Base-by-base conservation (phyloP, 2,113 vertebrate genomes). In the Tragelaphus strepsiceros region DNA sequence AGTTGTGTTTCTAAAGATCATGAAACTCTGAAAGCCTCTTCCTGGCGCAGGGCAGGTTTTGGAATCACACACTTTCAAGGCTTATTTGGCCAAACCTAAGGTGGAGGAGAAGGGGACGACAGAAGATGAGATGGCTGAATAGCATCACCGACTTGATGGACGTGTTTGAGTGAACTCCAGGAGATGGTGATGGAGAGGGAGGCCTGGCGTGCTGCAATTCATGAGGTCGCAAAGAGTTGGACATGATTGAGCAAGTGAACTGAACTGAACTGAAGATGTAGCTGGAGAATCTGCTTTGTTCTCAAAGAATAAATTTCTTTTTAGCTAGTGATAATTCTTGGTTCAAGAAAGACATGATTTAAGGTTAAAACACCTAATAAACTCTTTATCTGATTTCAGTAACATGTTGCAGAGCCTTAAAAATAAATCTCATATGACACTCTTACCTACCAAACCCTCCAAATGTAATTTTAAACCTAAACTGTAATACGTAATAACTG, bases 401-500 rank as follows among this genome's bases (percentile, higher is more conserved):
- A 94, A 86, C 17, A 43, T 59, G 32, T 49, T 95, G 15, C 30
- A 95, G 22, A 95, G 11, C 14, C 91, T 97, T 97, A 96, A 96
- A 95, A 97, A 77, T 88, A 84, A 86, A 95, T 92, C 51, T 81
- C 35, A 43, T 92, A 53, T 22, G 39, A 89, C 13, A 93, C 21
- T 81, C 54, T 93, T 24, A 30, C 43, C 14, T 84, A 96, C 9
- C 88, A 91, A 88, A 90, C 7, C 13, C 12, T 82, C n/a, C 35
- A 88, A 67, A 77, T 82, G 8, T 87, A 95, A 96, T 90, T 96
- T 97, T 91, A 96, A 95, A 83, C 26, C n/a, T n/a, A 92, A 61
- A 88, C n/a, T 94, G 30, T 53, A 88, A 71, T 64, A 32, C 30
- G 4, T 35, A 94, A 43, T 32, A 93, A 91, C 6, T 82, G 28